Evolutionary conservation across 2,888 invertebrate genomes (phyloP).

Genomic region (Stegana nigrithorax): DNA sequence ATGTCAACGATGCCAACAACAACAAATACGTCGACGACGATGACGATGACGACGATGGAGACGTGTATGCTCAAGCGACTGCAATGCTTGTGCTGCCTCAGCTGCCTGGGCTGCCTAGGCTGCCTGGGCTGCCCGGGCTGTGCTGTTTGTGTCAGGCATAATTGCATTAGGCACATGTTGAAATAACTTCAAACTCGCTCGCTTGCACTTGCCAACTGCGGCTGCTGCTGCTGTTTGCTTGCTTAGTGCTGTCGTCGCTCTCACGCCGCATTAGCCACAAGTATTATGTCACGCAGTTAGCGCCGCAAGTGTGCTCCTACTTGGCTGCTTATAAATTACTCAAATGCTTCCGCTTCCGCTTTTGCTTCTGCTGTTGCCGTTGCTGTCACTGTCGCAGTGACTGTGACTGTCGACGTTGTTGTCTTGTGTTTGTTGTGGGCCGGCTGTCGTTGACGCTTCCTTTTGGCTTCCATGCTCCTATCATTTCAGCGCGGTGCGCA

Average conservation of each 20-base stretch:
- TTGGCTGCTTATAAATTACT: constrained; percentile 14
- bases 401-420: too few relatives aligned
- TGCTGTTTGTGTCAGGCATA: neutral
- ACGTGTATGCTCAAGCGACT: too few relatives aligned
- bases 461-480: neutral
- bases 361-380: neutral
- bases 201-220: neutral
- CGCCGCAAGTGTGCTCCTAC: neutral
- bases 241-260: neutral
- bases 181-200: neutral
- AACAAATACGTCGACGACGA: too few relatives aligned
- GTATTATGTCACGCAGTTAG: constrained; percentile 2
- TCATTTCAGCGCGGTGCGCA: neutral
- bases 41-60: too few relatives aligned
- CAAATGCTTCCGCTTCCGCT: constrained; percentile 6
- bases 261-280: constrained; percentile 12
- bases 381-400: too few relatives aligned
- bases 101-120: neutral
- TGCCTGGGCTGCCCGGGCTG: neutral
- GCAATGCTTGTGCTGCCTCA: too few relatives aligned
- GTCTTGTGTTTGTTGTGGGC: too few relatives aligned
- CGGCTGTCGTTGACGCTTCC: constrained; percentile 1
- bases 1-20: too few relatives aligned
- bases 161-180: constrained; percentile 1
- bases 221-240: too few relatives aligned